Evolutionary conservation across 2,888 invertebrate genomes (phyloP).

Genomic region (Meteorus cinctellus): DNA sequence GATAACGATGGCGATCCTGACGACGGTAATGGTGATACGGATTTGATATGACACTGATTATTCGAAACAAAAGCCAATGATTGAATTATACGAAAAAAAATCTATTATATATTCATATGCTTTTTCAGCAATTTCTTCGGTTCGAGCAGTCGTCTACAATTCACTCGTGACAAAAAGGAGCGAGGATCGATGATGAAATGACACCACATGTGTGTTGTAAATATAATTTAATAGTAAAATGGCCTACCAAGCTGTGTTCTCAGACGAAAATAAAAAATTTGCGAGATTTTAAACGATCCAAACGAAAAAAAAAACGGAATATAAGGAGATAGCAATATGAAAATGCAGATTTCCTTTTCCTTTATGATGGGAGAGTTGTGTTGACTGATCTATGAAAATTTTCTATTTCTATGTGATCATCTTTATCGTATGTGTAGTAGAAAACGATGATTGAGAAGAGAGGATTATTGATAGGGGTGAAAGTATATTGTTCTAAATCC

Average conservation of each 20-base stretch:
- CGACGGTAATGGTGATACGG: too few relatives aligned
- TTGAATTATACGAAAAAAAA: background rate
- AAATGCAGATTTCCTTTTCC: background rate
- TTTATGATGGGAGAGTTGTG: slow-evolving; percentile 20
- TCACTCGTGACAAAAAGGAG: background rate
- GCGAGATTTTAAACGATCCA: slow-evolving; percentile 30
- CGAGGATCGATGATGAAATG: slow-evolving; percentile 13
- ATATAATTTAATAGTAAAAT: slow-evolving; percentile 40
- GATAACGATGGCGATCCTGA: too few relatives aligned
- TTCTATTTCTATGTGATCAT: slow-evolving; percentile 8
- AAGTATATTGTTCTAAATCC: slow-evolving; percentile 55
- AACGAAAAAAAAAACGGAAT: slow-evolving; percentile 25
- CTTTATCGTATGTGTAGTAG: background rate
- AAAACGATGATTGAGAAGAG: background rate
- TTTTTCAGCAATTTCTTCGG: slow-evolving; percentile 17
- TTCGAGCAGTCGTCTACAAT: slow-evolving; percentile 1
- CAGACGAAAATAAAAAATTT: slow-evolving; percentile 23
- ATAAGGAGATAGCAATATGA: background rate
- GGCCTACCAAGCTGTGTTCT: slow-evolving; percentile 47
- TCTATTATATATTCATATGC: slow-evolving; percentile 18
- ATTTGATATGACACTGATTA: background rate
- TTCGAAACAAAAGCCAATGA: background rate
- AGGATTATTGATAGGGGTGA: background rate
- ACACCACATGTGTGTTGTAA: slow-evolving; percentile 39
- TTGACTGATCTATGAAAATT: slow-evolving; percentile 14